phyloP scores from a whole-genome alignment of 2,797 vertebrate species.

The Dromococcyx pavoninus region DNA sequence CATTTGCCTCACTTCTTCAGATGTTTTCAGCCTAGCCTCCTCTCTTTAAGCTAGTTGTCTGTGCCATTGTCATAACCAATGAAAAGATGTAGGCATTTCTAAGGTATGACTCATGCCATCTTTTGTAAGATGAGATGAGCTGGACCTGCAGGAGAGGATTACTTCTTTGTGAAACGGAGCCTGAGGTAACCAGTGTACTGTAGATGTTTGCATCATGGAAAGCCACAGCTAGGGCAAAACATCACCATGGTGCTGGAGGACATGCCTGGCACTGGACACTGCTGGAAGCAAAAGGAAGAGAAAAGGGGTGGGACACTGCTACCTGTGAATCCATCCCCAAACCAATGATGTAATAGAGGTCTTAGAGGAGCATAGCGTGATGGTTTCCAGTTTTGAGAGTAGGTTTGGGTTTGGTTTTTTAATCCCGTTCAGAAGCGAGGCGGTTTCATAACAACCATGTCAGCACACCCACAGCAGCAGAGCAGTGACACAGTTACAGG shows the following conservation, averaged over 20 bases:
- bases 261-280: rapidly evolving
- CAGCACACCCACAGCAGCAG: background rate
- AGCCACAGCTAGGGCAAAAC: background rate
- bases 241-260: rapidly evolving
- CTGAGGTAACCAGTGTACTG: background rate
- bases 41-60: background rate
- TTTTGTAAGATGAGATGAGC: background rate
- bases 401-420: too few species aligned
- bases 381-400: background rate
- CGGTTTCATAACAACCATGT: background rate
- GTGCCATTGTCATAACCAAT: background rate
- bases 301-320: background rate
- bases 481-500: background rate
- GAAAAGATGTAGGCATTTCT: background rate
- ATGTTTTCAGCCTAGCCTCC: background rate
- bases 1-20: background rate
- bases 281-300: background rate
- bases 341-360: rapidly evolving
- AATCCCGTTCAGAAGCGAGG: background rate
- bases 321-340: background rate
- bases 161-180: background rate
- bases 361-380: background rate
- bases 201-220: background rate
- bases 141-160: background rate
- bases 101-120: background rate